phyloP scores from a whole-genome alignment of 2,888 invertebrate genomes.

The Oscheius sp. region DNA sequence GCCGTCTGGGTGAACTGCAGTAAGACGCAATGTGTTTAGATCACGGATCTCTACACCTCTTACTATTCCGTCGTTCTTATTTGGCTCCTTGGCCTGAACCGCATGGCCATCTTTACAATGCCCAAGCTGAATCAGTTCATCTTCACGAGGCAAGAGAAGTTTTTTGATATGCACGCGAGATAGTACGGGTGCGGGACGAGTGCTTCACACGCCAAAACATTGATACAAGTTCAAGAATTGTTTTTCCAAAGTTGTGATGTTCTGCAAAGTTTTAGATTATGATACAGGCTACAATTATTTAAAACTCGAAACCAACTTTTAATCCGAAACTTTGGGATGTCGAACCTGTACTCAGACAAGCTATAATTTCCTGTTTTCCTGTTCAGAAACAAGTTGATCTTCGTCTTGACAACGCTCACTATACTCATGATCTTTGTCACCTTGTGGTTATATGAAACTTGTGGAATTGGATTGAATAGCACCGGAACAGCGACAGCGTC shows the following conservation, averaged over 20 bases:
- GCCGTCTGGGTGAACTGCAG: no score
- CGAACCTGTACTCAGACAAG: no score
- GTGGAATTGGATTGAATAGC: not conserved
- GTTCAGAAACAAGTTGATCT: slow-evolving; percentile 14
- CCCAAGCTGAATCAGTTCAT: not conserved
- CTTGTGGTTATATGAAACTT: slow-evolving; percentile 1
- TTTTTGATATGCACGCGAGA: no score
- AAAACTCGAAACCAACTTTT: no score
- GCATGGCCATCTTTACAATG: slow-evolving; percentile 21
- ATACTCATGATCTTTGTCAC: not conserved
- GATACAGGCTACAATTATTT: no score
- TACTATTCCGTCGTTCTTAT: slow-evolving; percentile 16
- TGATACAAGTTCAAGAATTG: no score
- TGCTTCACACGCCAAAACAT: no score
- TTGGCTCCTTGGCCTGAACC: slow-evolving; percentile 15
- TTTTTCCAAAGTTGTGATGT: no score
- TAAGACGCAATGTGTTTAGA: not conserved
- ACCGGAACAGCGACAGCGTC: not conserved
- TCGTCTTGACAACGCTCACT: not conserved
- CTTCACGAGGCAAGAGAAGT: slow-evolving; percentile 4
- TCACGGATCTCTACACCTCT: slow-evolving; percentile 14
- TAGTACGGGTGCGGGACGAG: no score
- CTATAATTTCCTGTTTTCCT: no score
- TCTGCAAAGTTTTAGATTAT: no score
- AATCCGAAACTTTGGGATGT: no score